Base-by-base conservation (phyloP, 2,113 vertebrate genomes). In the Macrotus californicus region DNA sequence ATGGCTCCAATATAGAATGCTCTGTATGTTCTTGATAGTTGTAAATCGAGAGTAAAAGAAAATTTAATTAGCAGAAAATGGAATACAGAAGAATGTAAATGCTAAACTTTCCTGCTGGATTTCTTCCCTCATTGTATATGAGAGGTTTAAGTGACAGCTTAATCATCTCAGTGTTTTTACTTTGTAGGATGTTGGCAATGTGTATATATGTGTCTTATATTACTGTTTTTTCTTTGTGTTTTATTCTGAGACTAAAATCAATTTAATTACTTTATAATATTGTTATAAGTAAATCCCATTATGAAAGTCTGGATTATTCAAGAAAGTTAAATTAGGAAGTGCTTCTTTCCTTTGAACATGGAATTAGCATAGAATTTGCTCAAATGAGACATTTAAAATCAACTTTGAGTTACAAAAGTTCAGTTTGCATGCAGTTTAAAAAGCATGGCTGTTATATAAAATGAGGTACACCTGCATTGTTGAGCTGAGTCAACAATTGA, bases 261-360 rank as follows among this genome's bases (percentile, higher is more conserved):
- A 6, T 92, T 95, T 93, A 92, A 93, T 96, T 94, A 85, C 95
- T 87, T 93, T 88, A 88, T 94, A 93, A 86, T 93, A 93, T 80
- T 56, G 13, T 79, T 91, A 66, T 93, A 96, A 93, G 87, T 83
- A 96, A 95, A 89, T 89, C 91, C 91, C 93, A 48, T 96, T 94
- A 88, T 77, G 61, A 72, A 95, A 72, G n/a, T 89, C 86, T 96
- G 87, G 83, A 66, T 89, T 91, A 94, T 70, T 97, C 93, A 94
- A 39, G 31, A 76, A 96, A 83, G 67, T 94, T 97, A 94, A 75
- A 95, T 96, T 94, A 87, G 24, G n/a, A 96, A 77, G 52, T 36
- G 67, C 72, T 96, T 95, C 73, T 97, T 95, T 67, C n/a, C 73
- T 96, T 93, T 89, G 48, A 87, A 85, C 85, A 72, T 93, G 92